Evolutionary conservation across 2,113 vertebrate genomes (phyloP).

Genomic region (Burhinus bistriatus): DNA sequence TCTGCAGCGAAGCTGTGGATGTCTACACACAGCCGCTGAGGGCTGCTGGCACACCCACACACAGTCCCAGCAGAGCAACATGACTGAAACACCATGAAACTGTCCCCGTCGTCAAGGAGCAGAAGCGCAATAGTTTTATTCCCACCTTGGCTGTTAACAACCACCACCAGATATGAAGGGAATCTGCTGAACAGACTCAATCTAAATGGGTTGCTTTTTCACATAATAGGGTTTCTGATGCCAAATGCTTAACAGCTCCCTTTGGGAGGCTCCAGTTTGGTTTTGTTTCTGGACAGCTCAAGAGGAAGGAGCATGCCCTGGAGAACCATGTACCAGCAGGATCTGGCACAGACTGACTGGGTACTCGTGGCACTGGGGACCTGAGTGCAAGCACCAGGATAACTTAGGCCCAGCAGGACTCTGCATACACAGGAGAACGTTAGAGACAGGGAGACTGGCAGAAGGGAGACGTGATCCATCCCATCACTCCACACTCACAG

Average conservation of each 20-base stretch:
- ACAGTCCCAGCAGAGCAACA: background rate
- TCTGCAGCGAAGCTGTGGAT: background rate
- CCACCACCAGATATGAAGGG: background rate
- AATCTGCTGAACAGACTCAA: background rate
- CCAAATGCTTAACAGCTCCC: background rate
- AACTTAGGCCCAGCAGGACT: background rate
- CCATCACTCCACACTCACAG: background rate
- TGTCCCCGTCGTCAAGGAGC: background rate
- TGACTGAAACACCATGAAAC: background rate
- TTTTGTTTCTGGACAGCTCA: background rate
- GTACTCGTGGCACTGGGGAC: background rate
- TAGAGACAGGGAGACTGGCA: background rate
- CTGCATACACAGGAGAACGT: background rate
- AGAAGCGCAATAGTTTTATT: background rate
- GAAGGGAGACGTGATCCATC: background rate
- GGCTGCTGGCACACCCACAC: background rate
- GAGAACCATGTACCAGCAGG: background rate
- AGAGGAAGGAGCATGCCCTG: background rate
- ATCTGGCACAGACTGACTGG: background rate
- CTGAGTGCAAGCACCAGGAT: background rate
- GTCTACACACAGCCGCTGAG: rapidly evolving
- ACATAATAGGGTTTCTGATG: background rate
- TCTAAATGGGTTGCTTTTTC: background rate
- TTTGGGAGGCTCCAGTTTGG: background rate
- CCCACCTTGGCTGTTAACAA: background rate